These are phyloP conservation scores for Zygothrica quintamaculata DNA, from an alignment of 2,888 invertebrate species.

Conservation along the genomic window DNA sequence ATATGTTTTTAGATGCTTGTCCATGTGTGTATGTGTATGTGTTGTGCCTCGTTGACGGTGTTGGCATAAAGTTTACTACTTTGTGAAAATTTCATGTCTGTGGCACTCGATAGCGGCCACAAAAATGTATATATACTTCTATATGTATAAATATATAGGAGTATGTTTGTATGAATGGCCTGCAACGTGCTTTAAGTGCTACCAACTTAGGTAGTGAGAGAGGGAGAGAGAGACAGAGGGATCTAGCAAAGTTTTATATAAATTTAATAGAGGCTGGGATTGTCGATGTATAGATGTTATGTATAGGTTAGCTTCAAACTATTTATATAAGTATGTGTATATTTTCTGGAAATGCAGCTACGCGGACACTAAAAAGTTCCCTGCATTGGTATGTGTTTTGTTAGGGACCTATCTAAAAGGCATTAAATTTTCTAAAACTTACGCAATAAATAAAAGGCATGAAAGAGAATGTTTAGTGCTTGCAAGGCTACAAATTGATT, in stretches of 20 bases:
- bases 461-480: background rate
- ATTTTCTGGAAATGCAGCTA: conserved; percentile 12
- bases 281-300: conserved; percentile 35
- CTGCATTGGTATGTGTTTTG: too few relatives aligned
- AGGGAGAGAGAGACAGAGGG: too few relatives aligned
- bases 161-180: conserved; percentile 31
- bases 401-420: too few relatives aligned
- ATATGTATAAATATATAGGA: conserved; percentile 9
- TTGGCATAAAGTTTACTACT: conserved; percentile 75
- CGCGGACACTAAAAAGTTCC: conserved; percentile 7
- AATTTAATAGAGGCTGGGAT: conserved; percentile 60
- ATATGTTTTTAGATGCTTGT: too few relatives aligned
- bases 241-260: conserved; percentile 49
- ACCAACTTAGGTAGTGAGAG: conserved; percentile 65
- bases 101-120: conserved; percentile 75
- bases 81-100: conserved; percentile 77
- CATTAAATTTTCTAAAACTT: too few relatives aligned
- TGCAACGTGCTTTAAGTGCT: conserved; percentile 59
- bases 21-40: conserved; percentile 18
- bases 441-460: background rate
- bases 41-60: conserved; percentile 44
- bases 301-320: conserved; percentile 18
- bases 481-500: conserved; percentile 20
- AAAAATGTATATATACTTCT: conserved; percentile 47
- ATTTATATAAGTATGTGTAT: conserved; percentile 20